These are phyloP conservation scores for Drosophila imparisetae DNA, from an alignment of 2,888 invertebrate species.

Conservation along the genomic window DNA sequence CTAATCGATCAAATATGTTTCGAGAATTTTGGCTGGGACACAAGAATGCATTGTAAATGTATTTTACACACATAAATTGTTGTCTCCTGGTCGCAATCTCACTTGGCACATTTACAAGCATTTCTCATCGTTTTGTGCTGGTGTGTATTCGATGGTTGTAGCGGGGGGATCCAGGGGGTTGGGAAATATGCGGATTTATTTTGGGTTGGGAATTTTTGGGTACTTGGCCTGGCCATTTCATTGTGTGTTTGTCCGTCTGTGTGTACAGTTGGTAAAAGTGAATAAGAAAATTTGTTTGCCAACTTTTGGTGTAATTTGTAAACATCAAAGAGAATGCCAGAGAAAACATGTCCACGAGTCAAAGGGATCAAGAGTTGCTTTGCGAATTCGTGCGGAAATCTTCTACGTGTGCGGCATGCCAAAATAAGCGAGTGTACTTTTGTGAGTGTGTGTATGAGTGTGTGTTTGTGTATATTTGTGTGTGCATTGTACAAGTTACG, in stretches of 20 bases:
- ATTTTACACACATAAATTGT: conserved; percentile 56
- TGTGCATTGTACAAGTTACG: conserved; percentile 2
- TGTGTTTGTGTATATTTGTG: conserved; percentile 9
- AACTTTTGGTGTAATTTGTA: conserved; percentile 80
- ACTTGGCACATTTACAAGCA: conserved; percentile 68
- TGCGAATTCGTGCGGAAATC: conserved; percentile 81
- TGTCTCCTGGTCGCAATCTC: conserved; percentile 68
- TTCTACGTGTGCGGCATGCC: conserved; percentile 79
- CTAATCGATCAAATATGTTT: conserved; percentile 53
- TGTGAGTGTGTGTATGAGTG: conserved; percentile 7
- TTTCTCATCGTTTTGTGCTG: conserved; percentile 16
- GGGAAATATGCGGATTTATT: conserved; percentile 5
- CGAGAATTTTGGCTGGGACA: conserved; percentile 51
- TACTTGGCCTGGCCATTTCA: conserved; percentile 52
- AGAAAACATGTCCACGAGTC: conserved; percentile 79
- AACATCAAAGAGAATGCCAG: conserved; percentile 78
- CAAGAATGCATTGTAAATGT: conserved; percentile 71
- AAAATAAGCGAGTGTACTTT: conserved; percentile 30
- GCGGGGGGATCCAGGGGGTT: not conserved
- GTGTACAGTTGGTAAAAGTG: conserved; percentile 74
- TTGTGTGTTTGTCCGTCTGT: conserved; percentile 58
- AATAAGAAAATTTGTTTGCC: conserved; percentile 80
- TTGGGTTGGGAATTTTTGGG: conserved; percentile 1
- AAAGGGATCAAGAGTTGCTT: conserved; percentile 81
- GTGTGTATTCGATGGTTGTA: not conserved